Evolutionary conservation across 1,140 invertebrate species (phyloP), one percentile per base, ranked within the genome.

Genomic region (Leptinotarsa texana): DNA sequence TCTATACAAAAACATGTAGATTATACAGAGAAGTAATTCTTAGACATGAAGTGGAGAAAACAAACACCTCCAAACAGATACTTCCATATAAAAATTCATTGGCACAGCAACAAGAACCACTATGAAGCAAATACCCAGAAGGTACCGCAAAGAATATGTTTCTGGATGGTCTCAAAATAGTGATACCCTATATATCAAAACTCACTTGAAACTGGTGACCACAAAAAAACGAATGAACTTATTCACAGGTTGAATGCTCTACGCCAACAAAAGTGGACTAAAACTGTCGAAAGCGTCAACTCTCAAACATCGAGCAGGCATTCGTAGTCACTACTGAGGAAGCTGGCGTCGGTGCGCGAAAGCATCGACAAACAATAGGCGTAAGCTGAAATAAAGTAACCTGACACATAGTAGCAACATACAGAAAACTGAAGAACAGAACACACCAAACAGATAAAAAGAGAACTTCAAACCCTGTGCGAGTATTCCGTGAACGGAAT

Each of bases 141-240:
- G 67, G 5, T 77, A 66, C 63, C 63, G 67, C 0, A 73, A 75
- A 65, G 65, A 69, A 62, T 78, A 78, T 61, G 63, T 75, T 27
- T 57, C 74, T n/a, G 71, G 61, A 69, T 73, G 67, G 74, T 70
- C 27, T 13, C 69, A 78, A 63, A 71, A 76, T 33, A 24, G 4
- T 21, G 21, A 21, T 21, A 21, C 21, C 21, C 21, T 4, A 47
- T 76, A n/a, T 74, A 76, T 62, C 77, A 76, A 71, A 66, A 70
- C 17, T 76, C 71, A 3, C 66, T 76, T 66, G 71, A 76, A 62
- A 74, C 63, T n/a, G 72, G 72, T 33, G 63, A 78, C 68, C 72
- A 74, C 22, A 73, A 78, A 67, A 74, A 72, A 70, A 72, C 72
- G 48, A 72, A 78, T 33, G 74, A 76, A n/a, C 71, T 78, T 21